Conservation (phyloP, 2,113 vertebrate genomes). For the Syrrhaptes paradoxus region DNA sequence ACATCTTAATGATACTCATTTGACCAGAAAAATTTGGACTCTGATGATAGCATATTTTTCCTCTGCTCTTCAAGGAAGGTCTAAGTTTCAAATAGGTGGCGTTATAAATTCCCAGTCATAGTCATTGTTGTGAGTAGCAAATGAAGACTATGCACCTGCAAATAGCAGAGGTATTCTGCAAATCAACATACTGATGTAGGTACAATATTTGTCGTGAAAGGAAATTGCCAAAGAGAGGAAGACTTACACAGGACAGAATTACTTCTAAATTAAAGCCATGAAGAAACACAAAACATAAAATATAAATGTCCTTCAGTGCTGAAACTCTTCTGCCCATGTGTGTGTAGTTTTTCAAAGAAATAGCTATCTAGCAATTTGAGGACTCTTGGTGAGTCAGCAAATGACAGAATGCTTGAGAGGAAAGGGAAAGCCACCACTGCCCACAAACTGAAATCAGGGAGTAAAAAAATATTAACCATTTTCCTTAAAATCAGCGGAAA, state of each 20-base stretch:
- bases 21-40: not conserved
- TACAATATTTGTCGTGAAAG: not conserved
- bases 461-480: not conserved
- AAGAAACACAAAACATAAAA: not conserved
- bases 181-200: not conserved
- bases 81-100: not conserved
- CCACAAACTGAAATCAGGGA: not conserved
- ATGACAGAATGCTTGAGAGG: not conserved
- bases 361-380: not conserved
- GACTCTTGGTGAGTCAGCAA: not conserved
- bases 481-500: not conserved
- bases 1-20: not conserved
- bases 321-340: not conserved
- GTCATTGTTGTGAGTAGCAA: not conserved
- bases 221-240: not conserved
- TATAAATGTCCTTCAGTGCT: not conserved
- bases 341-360: not conserved
- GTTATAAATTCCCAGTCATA: not conserved
- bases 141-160: not conserved
- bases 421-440: rapidly evolving
- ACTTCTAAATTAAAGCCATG: not conserved
- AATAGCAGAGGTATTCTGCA: not conserved
- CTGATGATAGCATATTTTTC: not conserved
- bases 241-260: not conserved
- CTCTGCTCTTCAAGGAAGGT: not conserved